phyloP scores from a whole-genome alignment of 37 sponge, comb jelly and placozoan species.

The Chondrilla cf. caribensis region DNA sequence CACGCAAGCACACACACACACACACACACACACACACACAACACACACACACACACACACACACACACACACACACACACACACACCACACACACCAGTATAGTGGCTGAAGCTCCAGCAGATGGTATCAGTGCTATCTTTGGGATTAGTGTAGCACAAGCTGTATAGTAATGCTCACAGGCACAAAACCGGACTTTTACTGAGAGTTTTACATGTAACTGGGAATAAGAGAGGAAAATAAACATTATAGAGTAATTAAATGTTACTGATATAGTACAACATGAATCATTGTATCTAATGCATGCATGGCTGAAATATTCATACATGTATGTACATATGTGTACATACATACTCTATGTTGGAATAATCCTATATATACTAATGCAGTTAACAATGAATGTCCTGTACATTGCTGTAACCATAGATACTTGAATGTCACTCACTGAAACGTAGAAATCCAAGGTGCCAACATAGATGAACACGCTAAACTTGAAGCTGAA shows the following conservation, averaged over 20 bases:
- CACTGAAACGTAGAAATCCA: conserved; percentile 16
- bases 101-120: conserved; percentile 3
- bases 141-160: conserved; percentile 12
- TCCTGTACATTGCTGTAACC: too few species aligned
- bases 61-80: too few species aligned
- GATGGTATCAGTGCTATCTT: conserved; percentile 1
- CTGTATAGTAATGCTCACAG: conserved; percentile 23
- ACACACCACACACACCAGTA: background rate
- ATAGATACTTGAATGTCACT: too few species aligned
- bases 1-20: too few species aligned
- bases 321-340: background rate
- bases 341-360: too few species aligned
- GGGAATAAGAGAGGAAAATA: background rate
- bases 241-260: background rate
- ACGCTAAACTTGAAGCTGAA: conserved; percentile 6
- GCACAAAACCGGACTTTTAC: conserved; percentile 13
- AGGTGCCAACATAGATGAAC: conserved; percentile 29
- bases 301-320: background rate
- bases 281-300: background rate
- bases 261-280: background rate
- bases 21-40: too few species aligned
- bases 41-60: too few species aligned
- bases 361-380: too few species aligned
- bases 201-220: background rate
- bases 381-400: too few species aligned